These are phyloP conservation scores for Hyperoplus lanceolatus DNA, from an alignment of 2,797 vertebrate genomes.

Conservation along the genomic window DNA sequence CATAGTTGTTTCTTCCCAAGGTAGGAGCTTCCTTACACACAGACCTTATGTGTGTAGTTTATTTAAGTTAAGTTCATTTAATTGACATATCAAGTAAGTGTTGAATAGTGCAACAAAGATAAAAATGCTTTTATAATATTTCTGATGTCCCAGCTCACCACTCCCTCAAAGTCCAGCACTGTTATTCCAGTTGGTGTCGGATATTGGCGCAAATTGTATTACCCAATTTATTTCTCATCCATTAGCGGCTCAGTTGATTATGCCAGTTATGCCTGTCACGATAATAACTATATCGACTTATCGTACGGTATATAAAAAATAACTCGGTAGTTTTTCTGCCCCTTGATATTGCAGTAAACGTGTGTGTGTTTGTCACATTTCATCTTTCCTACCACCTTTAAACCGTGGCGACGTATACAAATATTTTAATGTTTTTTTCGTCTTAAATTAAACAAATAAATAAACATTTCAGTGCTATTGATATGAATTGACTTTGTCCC, in stretches of 20 bases:
- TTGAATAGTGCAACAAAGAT: background rate
- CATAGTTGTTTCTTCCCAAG: background rate
- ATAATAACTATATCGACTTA: too few species aligned
- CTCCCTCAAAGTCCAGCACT: background rate
- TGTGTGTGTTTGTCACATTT: too few species aligned
- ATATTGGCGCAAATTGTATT: background rate
- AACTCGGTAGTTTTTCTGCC: too few species aligned
- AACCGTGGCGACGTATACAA: too few species aligned
- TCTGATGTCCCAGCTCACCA: background rate
- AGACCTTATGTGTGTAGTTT: background rate
- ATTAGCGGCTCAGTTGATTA: background rate
- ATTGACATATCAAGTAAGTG: background rate
- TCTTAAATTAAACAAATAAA: too few species aligned
- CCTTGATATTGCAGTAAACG: too few species aligned
- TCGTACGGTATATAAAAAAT: too few species aligned
- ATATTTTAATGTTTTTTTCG: too few species aligned
- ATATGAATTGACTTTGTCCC: background rate
- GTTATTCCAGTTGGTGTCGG: background rate
- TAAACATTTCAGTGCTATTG: background rate
- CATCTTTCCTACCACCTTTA: too few species aligned
- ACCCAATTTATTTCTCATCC: background rate
- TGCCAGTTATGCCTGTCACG: too few species aligned
- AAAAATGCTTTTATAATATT: background rate
- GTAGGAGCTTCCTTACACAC: background rate
- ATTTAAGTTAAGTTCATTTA: background rate